Evolutionary conservation across 2,797 vertebrate genomes (phyloP).

Genomic region (Columba guinea): DNA sequence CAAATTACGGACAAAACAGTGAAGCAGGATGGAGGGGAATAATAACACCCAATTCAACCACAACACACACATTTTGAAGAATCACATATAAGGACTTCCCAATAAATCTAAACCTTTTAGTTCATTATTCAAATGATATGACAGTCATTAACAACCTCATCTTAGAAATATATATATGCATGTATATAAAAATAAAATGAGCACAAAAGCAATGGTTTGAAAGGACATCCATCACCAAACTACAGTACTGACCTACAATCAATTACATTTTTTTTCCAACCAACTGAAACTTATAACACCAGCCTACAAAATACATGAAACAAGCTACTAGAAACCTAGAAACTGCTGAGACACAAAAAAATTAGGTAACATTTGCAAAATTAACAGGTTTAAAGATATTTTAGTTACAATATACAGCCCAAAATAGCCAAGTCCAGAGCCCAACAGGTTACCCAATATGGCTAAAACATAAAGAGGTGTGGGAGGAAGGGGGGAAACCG

Average conservation of each 20-base stretch:
- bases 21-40: fast-evolving
- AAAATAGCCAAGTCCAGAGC: not conserved
- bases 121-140: not conserved
- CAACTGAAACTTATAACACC: not conserved
- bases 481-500: no score
- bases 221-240: not conserved
- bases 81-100: not conserved
- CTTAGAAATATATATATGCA: not conserved
- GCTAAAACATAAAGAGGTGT: not conserved
- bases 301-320: not conserved
- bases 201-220: not conserved
- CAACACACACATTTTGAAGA: not conserved
- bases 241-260: not conserved
- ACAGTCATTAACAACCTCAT: not conserved
- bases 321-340: not conserved
- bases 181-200: not conserved
- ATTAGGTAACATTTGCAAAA: not conserved
- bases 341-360: not conserved
- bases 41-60: not conserved
- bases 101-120: not conserved
- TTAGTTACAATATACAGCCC: not conserved
- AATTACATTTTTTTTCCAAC: not conserved
- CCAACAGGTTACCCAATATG: fast-evolving
- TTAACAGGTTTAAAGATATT: not conserved
- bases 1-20: not conserved